Evolutionary conservation across 2,797 vertebrate genomes (phyloP), one percentile per base, ranked within the genome.

Genomic region (Holocentrus rufus): DNA sequence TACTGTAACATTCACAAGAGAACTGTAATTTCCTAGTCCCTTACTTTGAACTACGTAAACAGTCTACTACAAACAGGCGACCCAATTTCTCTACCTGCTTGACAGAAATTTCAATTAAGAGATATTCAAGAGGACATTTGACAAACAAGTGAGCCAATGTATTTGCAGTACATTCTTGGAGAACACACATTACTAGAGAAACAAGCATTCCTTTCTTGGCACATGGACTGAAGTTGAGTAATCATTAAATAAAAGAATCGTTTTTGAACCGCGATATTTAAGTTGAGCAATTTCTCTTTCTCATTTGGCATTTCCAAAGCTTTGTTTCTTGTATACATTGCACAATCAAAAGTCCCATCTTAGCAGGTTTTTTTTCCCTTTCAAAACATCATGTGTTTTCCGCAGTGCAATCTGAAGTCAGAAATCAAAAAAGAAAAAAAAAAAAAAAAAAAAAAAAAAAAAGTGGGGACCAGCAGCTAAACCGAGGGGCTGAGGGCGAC

Each of bases 1-100:
- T 91, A 93, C 92, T 91, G 89, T 85, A 87, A 90, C 88, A 93
- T 92, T 93, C 85, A 92, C 79, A 85, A 86, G 90, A 88, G 72
- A 86, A 87, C 79, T 65, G 9, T 63, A 60, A 85, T 77, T 76
- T 89, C 69, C 68, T 85, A 77, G 25, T 60, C 88, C 88, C 75
- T 88, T 81, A 84, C 64, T 83, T 84, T 86, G 81, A 85, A 85
- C 92, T 89, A 87, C 71, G 47, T 71, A 65, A 65, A 83, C 90
- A 78, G 86, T 83, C 87, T 89, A 91, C 79, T 88, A 91, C 88
- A 83, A 77, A 81, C 91, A 90, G 86, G 86, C 78, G 85, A 91
- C 89, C 42, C 74, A 64, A 50, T 75, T 74, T 42, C 62, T 86
- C 72, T 52, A 79, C 69, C 79, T 79, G 81, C 74, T 81, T 13